Conservation (phyloP, 2,888 invertebrate genomes). For the Epirrhoe alternata region DNA sequence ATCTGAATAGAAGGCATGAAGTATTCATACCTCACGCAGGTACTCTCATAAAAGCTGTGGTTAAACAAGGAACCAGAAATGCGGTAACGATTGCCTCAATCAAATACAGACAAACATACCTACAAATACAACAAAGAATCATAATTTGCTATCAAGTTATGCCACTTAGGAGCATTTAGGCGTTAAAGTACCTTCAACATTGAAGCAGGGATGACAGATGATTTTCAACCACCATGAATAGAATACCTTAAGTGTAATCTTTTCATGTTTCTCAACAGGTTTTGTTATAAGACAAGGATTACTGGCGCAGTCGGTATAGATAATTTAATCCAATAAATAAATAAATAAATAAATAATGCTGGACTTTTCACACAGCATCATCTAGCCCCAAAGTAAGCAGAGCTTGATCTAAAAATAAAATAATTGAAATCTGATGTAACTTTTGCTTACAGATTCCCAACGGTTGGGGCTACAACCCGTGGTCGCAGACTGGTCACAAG, state of each 20-base stretch:
- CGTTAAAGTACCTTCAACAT: background rate
- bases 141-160: background rate
- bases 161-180: background rate
- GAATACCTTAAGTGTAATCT: no score
- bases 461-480: conserved; percentile 94
- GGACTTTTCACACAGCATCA: no score
- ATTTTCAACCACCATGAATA: background rate
- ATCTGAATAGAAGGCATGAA: conserved; percentile 34
- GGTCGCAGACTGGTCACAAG: conserved; percentile 96
- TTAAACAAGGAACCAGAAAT: conserved; percentile 27
- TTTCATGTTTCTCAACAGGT: background rate
- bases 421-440: conserved; percentile 11
- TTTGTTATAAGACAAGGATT: background rate
- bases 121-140: background rate
- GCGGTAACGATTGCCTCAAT: conserved; percentile 10
- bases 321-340: background rate
- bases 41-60: conserved; percentile 23
- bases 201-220: background rate
- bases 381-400: no score
- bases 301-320: conserved; percentile 10
- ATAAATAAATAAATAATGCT: no score
- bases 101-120: conserved; percentile 5
- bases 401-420: no score
- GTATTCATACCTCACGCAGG: conserved; percentile 9
- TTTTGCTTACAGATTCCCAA: conserved; percentile 78